These are phyloP conservation scores for Mongoloraphidia duomilia DNA, from an alignment of 2,888 invertebrate genomes.

Conservation along the genomic window DNA sequence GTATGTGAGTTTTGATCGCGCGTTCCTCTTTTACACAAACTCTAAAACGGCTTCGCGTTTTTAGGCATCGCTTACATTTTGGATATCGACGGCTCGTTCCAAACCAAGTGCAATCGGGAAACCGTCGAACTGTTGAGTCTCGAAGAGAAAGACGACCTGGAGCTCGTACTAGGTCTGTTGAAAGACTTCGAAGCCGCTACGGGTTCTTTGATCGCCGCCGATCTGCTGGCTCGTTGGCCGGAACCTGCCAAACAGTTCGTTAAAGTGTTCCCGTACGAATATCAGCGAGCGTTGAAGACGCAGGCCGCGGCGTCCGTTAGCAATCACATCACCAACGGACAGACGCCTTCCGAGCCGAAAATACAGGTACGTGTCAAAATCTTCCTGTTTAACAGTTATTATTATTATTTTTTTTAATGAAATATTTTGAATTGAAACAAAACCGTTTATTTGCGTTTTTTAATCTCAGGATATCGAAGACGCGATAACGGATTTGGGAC, in stretches of 20 bases:
- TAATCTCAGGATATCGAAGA: conserved; percentile 72
- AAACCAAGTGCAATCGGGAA: conserved; percentile 82
- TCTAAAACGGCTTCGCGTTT: neutral
- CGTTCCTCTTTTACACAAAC: neutral
- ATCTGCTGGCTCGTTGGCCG: conserved; percentile 64
- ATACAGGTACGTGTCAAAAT: conserved; percentile 14
- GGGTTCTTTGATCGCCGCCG: conserved; percentile 41
- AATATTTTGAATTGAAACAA: conserved; percentile 15
- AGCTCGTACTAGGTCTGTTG: conserved; percentile 59
- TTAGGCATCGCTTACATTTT: conserved; percentile 82
- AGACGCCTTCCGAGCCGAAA: conserved; percentile 26
- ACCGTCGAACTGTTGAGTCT: conserved; percentile 84
- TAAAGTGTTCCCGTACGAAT: conserved; percentile 88
- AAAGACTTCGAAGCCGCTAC: conserved; percentile 79
- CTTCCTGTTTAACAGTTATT: too few species aligned
- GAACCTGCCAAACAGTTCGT: conserved; percentile 60
- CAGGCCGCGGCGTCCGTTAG: conserved; percentile 29
- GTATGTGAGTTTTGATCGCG: conserved; percentile 12
- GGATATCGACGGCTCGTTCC: conserved; percentile 75
- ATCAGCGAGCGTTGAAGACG: conserved; percentile 75
- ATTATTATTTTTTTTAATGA: too few species aligned
- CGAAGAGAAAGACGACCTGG: conserved; percentile 61
- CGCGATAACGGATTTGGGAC: conserved; percentile 57
- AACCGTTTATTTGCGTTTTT: too few species aligned
- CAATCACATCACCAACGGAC: conserved; percentile 10